These are phyloP conservation scores for Bos taurus DNA, from an alignment of 2,113 vertebrate species.

Conservation along the genomic window DNA sequence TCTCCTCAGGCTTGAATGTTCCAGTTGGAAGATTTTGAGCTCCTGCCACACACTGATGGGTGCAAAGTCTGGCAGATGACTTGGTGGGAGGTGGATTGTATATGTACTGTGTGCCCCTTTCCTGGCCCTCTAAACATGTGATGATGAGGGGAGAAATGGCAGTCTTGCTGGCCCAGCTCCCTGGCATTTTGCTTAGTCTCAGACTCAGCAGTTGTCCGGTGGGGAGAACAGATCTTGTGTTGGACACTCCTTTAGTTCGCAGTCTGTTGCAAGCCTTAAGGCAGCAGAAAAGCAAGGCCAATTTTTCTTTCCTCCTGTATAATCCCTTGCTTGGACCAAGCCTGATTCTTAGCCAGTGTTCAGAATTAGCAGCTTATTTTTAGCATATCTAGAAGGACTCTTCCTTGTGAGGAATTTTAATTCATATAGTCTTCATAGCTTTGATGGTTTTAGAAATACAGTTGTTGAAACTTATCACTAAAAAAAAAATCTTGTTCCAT, in stretches of 20 bases:
- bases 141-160: not conserved
- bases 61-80: not conserved
- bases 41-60: not conserved
- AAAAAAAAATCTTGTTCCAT: not conserved
- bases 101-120: not conserved
- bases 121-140: not conserved
- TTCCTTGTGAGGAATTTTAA: not conserved
- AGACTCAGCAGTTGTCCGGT: not conserved
- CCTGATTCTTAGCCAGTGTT: not conserved
- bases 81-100: not conserved
- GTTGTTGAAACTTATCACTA: not conserved
- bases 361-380: conserved; percentile 27
- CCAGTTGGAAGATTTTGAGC: not conserved
- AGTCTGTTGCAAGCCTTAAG: not conserved
- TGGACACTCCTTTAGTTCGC: not conserved
- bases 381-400: not conserved
- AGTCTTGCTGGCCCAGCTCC: not conserved
- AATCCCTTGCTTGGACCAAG: not conserved
- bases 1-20: not conserved
- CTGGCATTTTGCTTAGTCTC: not conserved
- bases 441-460: not conserved
- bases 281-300: not conserved
- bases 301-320: not conserved
- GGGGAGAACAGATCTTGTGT: not conserved
- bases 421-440: not conserved